Conservation (phyloP, 1,140 invertebrate genomes). For the Zaprionus ghesquierei region DNA sequence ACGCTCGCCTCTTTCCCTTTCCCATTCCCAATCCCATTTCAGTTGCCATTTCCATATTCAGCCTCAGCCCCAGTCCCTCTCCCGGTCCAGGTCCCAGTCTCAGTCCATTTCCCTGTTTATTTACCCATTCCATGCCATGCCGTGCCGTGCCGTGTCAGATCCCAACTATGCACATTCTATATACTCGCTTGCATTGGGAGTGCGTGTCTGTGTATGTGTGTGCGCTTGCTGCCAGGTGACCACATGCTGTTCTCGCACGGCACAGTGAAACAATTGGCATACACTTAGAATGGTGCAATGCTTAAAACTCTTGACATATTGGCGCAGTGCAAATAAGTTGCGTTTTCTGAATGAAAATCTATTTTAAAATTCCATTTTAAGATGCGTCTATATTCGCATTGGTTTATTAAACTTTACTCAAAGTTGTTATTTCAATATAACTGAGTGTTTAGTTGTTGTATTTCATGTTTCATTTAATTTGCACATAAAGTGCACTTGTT, state of each 20-base stretch:
- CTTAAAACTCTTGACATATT: too few species aligned
- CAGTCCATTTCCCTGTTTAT: not conserved
- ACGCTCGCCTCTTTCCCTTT: not conserved
- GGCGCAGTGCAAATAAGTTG: too few species aligned
- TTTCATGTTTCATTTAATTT: not conserved
- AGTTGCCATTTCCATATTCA: not conserved
- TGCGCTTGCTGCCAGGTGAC: constrained; percentile 40
- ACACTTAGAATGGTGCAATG: not conserved
- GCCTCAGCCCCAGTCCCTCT: not conserved
- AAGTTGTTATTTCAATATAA: too few species aligned
- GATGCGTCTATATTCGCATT: too few species aligned
- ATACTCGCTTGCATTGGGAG: not conserved
- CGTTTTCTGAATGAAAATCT: too few species aligned
- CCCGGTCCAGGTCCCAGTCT: not conserved
- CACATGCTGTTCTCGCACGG: constrained; percentile 55
- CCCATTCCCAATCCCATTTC: not conserved
- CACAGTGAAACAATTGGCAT: not conserved
- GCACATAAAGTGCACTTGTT: not conserved
- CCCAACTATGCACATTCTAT: constrained; percentile 1
- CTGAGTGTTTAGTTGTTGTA: not conserved
- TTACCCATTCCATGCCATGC: not conserved
- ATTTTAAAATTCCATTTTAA: too few species aligned
- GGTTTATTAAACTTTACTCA: too few species aligned
- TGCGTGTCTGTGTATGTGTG: constrained; percentile 1
- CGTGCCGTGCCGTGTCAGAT: constrained; percentile 13